Conservation (phyloP, 2,797 vertebrate genomes). For the Chiloscyllium punctatum region DNA sequence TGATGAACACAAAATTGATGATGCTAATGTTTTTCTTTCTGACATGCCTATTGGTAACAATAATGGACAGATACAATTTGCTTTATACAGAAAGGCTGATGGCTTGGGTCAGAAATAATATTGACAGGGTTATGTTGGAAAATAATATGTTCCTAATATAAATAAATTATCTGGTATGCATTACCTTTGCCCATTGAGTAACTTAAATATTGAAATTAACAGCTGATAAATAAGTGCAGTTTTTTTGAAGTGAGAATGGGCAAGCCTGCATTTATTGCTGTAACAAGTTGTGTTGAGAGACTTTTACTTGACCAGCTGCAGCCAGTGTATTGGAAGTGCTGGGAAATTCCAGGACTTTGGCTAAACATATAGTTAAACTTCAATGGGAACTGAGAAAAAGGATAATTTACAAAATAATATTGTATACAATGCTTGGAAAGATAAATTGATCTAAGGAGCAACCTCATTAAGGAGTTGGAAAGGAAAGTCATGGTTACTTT, state of each 20-base stretch:
- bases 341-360: not conserved
- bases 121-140: no score
- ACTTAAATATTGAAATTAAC: not conserved
- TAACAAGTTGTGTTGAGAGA: not conserved
- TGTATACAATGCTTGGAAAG: not conserved
- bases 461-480: not conserved
- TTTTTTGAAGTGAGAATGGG: not conserved
- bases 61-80: no score
- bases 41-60: no score
- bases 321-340: not conserved
- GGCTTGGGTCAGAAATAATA: no score
- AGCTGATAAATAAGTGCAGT: not conserved
- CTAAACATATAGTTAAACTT: not conserved
- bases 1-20: not conserved
- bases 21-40: not conserved
- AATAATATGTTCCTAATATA: no score
- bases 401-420: not conserved
- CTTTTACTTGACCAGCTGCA: no score
- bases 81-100: no score
- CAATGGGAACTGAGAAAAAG: not conserved
- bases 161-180: no score
- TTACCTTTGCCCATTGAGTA: no score
- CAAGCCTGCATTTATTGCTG: not conserved
- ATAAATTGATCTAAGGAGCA: not conserved
- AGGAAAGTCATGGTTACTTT: not conserved